Evolutionary conservation across 2,888 invertebrate species (phyloP).

Genomic region (Heterodera filipjevi): DNA sequence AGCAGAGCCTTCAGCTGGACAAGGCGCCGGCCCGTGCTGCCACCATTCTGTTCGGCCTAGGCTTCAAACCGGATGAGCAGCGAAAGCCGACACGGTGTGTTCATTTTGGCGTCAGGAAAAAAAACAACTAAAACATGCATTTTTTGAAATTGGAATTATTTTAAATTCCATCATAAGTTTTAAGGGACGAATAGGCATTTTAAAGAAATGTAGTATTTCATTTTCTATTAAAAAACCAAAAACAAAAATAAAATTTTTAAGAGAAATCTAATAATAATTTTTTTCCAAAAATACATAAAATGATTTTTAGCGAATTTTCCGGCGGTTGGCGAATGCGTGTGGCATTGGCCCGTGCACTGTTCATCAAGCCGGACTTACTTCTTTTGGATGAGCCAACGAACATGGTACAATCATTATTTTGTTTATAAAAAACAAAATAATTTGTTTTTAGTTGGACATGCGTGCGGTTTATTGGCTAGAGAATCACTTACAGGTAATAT

Average conservation of each 20-base stretch:
- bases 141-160: too few species aligned
- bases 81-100: constrained; percentile 76
- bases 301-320: constrained; percentile 77
- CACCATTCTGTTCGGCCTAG: constrained; percentile 90
- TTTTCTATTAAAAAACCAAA: too few species aligned
- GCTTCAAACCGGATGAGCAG: constrained; percentile 89
- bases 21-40: constrained; percentile 91
- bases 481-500: constrained; percentile 87
- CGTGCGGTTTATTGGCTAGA: constrained; percentile 99
- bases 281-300: too few species aligned
- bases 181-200: too few species aligned
- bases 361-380: constrained; percentile 90
- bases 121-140: too few species aligned
- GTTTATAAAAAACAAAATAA: too few species aligned
- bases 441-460: constrained; percentile 79
- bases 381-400: constrained; percentile 93
- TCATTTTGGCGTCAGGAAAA: too few species aligned
- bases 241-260: too few species aligned
- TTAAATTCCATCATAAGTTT: too few species aligned
- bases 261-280: too few species aligned
- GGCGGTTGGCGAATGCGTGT: constrained; percentile 99
- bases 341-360: constrained; percentile 84
- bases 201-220: too few species aligned
- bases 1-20: constrained; percentile 89
- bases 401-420: constrained; percentile 72